A percentile compares a stretch with the other conserved stretches of the same genome.
These are phyloP conservation scores for Actinia tenebrosa DNA, from an alignment of 64 coral and sea anemone species.

Conservation along the genomic window DNA sequence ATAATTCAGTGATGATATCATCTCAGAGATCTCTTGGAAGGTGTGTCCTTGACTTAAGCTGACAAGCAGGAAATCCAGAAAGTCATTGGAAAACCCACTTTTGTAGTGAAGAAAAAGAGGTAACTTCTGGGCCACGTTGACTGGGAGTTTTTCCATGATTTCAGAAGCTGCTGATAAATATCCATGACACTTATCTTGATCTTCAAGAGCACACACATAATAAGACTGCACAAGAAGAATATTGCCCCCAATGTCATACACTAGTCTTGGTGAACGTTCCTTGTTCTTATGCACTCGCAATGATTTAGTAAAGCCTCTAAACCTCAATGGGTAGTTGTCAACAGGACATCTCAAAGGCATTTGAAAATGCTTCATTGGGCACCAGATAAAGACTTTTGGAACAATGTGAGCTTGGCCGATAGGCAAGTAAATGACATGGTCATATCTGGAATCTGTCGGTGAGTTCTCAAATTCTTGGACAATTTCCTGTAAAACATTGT, in stretches of 20 bases:
- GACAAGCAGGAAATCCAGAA: constrained; percentile 53
- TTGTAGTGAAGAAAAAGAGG: constrained; percentile 62
- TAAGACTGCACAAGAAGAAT: constrained; percentile 51
- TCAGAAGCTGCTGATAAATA: constrained; percentile 58
- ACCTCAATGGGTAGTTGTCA: constrained; percentile 44
- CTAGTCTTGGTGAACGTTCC: constrained; percentile 44
- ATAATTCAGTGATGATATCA: constrained; percentile 57
- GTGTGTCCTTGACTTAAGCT: constrained; percentile 54
- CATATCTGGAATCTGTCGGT: constrained; percentile 50
- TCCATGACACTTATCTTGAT: constrained; percentile 12
- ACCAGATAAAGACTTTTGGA: constrained; percentile 76
- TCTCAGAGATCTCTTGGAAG: constrained; percentile 58
- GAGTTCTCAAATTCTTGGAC: constrained; percentile 43
- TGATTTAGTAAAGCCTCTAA: constrained; percentile 33
- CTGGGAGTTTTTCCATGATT: constrained; percentile 49
- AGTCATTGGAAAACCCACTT: constrained; percentile 60
- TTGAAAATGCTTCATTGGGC: constrained; percentile 59
- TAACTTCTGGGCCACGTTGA: constrained; percentile 19
- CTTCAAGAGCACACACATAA: constrained; percentile 39
- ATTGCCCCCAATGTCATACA: constrained; percentile 66
- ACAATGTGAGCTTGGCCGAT: constrained; percentile 36
- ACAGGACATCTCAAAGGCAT: constrained; percentile 48
- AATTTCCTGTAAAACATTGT: constrained; percentile 35
- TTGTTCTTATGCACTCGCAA: constrained; percentile 27
- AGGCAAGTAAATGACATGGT: constrained; percentile 40